phyloP scores from a whole-genome alignment of 2,888 invertebrate species.

The Cacoxenus indagator region DNA sequence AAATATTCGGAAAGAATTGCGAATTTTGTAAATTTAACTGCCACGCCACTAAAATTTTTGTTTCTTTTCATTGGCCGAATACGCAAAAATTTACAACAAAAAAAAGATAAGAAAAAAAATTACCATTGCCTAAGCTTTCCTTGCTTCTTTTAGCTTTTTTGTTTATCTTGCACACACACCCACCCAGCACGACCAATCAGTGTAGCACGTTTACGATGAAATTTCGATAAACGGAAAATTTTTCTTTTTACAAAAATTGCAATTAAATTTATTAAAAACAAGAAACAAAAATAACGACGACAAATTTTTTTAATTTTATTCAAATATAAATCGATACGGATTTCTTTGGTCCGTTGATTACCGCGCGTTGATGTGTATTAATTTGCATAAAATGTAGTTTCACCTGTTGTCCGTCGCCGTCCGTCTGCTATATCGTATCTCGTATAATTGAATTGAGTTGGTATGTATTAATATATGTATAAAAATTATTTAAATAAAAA shows the following conservation, averaged over 20 bases:
- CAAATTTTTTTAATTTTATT: neutral
- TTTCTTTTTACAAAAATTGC: neutral
- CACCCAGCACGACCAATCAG: slow-evolving; percentile 39
- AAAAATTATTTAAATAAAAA: no score
- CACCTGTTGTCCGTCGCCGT: slow-evolving; percentile 46
- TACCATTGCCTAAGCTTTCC: no score
- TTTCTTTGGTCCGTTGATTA: neutral
- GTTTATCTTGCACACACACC: slow-evolving; percentile 33
- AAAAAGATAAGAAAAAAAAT: no score
- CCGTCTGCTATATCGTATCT: neutral
- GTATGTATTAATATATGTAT: neutral
- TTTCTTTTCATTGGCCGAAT: neutral
- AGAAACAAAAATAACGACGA: neutral
- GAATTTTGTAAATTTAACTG: neutral
- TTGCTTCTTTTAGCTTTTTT: neutral
- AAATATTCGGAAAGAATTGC: no score
- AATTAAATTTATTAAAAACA: neutral
- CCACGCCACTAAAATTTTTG: neutral
- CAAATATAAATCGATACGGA: slow-evolving; percentile 34
- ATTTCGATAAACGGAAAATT: slow-evolving; percentile 6
- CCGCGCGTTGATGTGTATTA: slow-evolving; percentile 16
- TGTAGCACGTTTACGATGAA: neutral
- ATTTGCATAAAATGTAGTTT: slow-evolving; percentile 66
- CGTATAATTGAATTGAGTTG: neutral
- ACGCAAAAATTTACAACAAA: no score